A percentile compares a stretch with the other conserved stretches of the same genome.
phyloP scores from a whole-genome alignment of 2,113 vertebrate genomes.

The Dicerorhinus sumatrensis region DNA sequence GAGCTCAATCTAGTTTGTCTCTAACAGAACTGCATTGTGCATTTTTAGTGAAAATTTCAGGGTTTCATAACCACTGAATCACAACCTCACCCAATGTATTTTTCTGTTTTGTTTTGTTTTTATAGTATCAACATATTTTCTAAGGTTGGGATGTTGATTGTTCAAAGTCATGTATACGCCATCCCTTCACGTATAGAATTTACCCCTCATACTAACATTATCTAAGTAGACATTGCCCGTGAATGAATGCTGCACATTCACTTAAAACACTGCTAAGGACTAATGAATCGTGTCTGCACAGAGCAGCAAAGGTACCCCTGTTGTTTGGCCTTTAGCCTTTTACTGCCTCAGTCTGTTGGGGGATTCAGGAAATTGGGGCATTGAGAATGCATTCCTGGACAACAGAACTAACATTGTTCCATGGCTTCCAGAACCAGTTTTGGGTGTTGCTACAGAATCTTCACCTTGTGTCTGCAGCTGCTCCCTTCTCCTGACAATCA shows the following conservation, averaged over 20 bases:
- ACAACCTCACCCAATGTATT: not conserved
- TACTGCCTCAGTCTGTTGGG: not conserved
- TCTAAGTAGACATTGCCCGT: not conserved
- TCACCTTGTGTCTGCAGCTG: constrained; percentile 57
- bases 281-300: not conserved
- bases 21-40: not conserved
- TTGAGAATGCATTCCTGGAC: constrained; percentile 39
- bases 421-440: not conserved
- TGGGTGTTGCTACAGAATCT: constrained; percentile 9
- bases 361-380: constrained; percentile 46
- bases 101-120: not conserved
- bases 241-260: not conserved
- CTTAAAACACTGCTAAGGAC: not conserved
- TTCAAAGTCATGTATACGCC: not conserved
- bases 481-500: constrained; percentile 64
- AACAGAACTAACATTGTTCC: constrained; percentile 67
- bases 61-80: not conserved
- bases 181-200: not conserved
- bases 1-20: not conserved
- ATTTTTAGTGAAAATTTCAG: not conserved
- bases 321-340: constrained; percentile 10
- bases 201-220: not conserved
- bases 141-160: not conserved
- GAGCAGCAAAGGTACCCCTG: not conserved
- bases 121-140: not conserved